Base-by-base conservation (phyloP, 2,113 vertebrate species). In the Rhabdomys dilectus region DNA sequence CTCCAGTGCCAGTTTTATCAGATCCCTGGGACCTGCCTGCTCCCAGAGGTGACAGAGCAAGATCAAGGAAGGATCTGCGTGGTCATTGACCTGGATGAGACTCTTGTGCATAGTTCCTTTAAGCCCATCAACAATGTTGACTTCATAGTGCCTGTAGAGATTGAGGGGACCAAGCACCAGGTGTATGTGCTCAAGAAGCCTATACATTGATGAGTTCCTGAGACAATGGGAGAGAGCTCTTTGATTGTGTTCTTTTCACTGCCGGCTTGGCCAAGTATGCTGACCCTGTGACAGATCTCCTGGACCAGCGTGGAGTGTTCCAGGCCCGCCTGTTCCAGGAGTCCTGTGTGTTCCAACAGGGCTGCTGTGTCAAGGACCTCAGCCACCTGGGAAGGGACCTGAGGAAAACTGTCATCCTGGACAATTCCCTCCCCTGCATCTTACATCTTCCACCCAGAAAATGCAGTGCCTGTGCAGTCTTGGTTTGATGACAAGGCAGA, bases 81-180 rank as follows among this genome's bases (percentile, higher is more conserved):
- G 97, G 99, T 99, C 97, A 99, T 99, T 78, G 99, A 99, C 98
- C 98, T 99, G 98, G 99, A 99, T 26, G 99, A 99, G 98, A 99
- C 99, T 0, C 98, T 99, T 95, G 99, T 99, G 97, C 99, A 99
- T 98, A 99, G 99, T 93, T 99, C 99, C 56, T 99, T 99, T 98
- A 99, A 99, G 99, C 99, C 99, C 0, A 99, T 99, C 98, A 99
- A 98, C 98, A 99, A 99, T 51, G 99, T 99, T 7, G 99, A 99
- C 98, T 99, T 99, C 98, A 99, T 99, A 97, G 99, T 99, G 97
- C 99, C 99, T 7, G 99, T 99, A 89, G 99, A 99, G 98, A 99
- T 99, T 86, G 99, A 99, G 97, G 99, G 99, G 97, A 99, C 99
- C 98, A 99, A 99, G 96, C 99, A 99, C 98, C 99, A 99, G 99